Conservation (phyloP, 92 coral and sea anemone genomes). For the Palythoa grandiflora region DNA sequence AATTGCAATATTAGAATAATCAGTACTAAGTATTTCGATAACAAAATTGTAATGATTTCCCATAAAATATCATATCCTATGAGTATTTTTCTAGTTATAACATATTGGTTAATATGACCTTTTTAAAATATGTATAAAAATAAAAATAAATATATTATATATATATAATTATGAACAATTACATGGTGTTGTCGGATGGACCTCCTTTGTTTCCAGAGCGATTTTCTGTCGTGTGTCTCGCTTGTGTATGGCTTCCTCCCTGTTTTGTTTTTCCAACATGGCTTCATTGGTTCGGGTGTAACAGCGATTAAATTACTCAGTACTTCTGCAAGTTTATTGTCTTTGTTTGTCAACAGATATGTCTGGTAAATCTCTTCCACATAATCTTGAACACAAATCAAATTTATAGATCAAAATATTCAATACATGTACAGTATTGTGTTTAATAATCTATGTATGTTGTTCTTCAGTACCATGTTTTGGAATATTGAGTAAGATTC, state of each 20-base stretch:
- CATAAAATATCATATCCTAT: no score
- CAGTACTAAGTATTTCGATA: no score
- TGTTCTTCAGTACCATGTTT: background rate
- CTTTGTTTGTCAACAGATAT: background rate
- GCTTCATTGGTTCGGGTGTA: conserved; percentile 3
- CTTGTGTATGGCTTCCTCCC: background rate
- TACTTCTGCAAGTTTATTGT: background rate
- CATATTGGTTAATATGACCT: no score
- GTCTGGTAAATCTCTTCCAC: background rate
- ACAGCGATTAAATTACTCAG: background rate
- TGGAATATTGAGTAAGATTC: no score
- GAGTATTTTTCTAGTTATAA: no score
- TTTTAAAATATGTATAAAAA: no score
- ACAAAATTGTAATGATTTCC: no score
- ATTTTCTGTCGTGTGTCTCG: background rate
- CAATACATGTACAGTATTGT: background rate
- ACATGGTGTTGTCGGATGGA: conserved; percentile 10
- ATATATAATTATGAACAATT: no score
- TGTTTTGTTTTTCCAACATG: background rate
- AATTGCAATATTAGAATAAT: no score
- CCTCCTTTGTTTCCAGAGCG: background rate
- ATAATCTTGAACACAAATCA: background rate
- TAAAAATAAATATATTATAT: no score
- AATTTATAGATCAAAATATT: background rate
- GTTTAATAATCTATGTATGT: background rate